Evolutionary conservation across 2,113 vertebrate genomes (phyloP), one percentile per base, ranked within the genome.

Genomic region (Centropus unirufus): DNA sequence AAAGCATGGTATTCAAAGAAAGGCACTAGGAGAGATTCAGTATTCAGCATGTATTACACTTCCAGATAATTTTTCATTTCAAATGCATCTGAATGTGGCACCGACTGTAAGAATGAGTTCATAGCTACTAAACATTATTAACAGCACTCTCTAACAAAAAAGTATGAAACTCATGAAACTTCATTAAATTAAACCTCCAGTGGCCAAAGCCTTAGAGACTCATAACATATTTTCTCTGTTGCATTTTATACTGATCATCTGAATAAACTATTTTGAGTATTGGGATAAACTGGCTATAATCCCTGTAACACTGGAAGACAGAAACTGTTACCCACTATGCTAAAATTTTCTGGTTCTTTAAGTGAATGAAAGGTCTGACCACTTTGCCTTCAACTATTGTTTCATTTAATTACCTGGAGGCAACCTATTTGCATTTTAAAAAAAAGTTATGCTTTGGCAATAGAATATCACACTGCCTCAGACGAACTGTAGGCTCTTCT

Each of bases 391-490:
- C 58, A 85, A 14, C 49, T 85, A 67, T 14, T 21, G 15, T 52
- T 93, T 47, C 26, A 40, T 86, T 77, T 83, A 85, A 81, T 78
- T 87, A 68, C 39, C 47, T 78, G 21, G 7, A 90, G 47, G 34
- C 32, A 95, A 62, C 40, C 44, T 74, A 11, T 57, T 77, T 90
- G 40, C 27, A 94, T 36, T 36, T 36, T 36, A 36, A 36, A 36
- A 36, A 76, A 52, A 42, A 83, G 93, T 78, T 78, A 61, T 86
- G 52, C 57, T 74, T 90, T 70, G 46, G 40, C 64, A 87, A 40
- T 77, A 75, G 77, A 92, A 61, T 15, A 52, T 5, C 52, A 67
- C 0, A 1, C 29, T 68, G 30, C 61, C 44, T 78, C 6, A 0
- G 49, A 55, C n/a, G 64, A 91, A 64, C 27, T 57, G 23, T 17